Conservation (phyloP, 2,113 vertebrate genomes). For the Platichthys stellatus region DNA sequence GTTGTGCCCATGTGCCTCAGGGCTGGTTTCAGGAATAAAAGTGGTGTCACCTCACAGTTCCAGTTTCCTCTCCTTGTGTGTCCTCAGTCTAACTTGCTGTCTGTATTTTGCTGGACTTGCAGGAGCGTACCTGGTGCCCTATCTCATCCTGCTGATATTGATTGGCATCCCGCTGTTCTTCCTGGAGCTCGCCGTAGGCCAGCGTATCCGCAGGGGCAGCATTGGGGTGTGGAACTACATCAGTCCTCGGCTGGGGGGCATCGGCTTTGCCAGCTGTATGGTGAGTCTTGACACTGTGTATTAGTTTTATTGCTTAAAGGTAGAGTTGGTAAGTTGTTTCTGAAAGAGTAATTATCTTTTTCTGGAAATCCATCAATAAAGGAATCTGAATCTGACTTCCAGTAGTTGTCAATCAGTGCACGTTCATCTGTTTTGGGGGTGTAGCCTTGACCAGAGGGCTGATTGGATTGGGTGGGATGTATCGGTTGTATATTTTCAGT, state of each 20-base stretch:
- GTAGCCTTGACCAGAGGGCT: too few species aligned
- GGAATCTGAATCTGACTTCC: too few species aligned
- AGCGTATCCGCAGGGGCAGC: slow-evolving; percentile 94
- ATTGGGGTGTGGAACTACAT: slow-evolving; percentile 99
- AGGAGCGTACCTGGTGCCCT: slow-evolving; percentile 98
- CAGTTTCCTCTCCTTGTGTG: not conserved
- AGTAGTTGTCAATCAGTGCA: too few species aligned
- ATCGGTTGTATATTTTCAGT: too few species aligned
- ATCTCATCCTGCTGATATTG: slow-evolving; percentile 90
- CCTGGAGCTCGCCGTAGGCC: slow-evolving; percentile 95
- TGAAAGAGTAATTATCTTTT: too few species aligned
- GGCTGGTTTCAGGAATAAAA: slow-evolving; percentile 15
- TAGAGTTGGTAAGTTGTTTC: too few species aligned
- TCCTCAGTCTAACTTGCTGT: not conserved
- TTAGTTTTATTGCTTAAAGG: too few species aligned
- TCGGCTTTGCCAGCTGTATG: slow-evolving; percentile 96
- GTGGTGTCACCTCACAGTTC: not conserved
- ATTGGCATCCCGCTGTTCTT: slow-evolving; percentile 98
- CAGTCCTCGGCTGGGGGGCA: slow-evolving; percentile 94
- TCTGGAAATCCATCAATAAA: too few species aligned
- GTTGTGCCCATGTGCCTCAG: not conserved
- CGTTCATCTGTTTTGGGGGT: too few species aligned
- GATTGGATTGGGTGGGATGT: too few species aligned
- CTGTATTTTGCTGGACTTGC: not conserved
- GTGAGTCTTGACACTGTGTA: slow-evolving; percentile 80